Conservation (phyloP, 1,140 invertebrate species). For the Acromyrmex echinatior region DNA sequence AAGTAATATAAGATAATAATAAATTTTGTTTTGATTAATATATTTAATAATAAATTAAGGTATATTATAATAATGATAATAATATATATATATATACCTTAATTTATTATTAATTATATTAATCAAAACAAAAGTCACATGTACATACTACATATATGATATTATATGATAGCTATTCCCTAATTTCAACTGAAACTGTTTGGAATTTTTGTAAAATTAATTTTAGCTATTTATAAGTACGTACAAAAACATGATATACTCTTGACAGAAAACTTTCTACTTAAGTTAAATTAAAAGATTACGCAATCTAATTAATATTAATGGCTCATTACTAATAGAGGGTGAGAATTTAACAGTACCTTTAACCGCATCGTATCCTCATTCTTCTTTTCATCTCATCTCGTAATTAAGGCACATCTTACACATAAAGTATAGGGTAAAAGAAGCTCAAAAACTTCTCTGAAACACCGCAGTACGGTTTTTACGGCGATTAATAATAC, state of each 20-base stretch:
- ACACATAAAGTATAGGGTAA: neutral
- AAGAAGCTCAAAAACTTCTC: conserved; percentile 39
- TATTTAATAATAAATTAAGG: too few relatives aligned
- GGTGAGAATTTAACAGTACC: conserved; percentile 67
- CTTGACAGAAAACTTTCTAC: neutral
- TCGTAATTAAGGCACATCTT: conserved; percentile 27
- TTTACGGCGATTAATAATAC: conserved; percentile 60
- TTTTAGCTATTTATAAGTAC: conserved; percentile 21
- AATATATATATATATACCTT: too few relatives aligned
- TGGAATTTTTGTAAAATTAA: conserved; percentile 11
- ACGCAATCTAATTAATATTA: conserved; percentile 65
- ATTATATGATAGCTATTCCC: neutral
- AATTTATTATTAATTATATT: neutral
- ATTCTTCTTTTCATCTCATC: conserved; percentile 39
- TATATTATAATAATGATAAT: too few relatives aligned
- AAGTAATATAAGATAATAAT: too few relatives aligned
- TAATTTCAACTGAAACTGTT: neutral
- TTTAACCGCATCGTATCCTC: conserved; percentile 37
- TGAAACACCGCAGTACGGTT: conserved; percentile 36
- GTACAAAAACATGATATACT: conserved; percentile 27
- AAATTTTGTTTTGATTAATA: too few relatives aligned
- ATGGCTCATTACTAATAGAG: conserved; percentile 32
- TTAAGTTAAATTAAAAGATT: conserved; percentile 62
- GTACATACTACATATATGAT: neutral
- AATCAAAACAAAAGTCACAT: conserved; percentile 19